Evolutionary conservation across 92 coral and sea anemone genomes (phyloP).

Genomic region (Porites lobata): DNA sequence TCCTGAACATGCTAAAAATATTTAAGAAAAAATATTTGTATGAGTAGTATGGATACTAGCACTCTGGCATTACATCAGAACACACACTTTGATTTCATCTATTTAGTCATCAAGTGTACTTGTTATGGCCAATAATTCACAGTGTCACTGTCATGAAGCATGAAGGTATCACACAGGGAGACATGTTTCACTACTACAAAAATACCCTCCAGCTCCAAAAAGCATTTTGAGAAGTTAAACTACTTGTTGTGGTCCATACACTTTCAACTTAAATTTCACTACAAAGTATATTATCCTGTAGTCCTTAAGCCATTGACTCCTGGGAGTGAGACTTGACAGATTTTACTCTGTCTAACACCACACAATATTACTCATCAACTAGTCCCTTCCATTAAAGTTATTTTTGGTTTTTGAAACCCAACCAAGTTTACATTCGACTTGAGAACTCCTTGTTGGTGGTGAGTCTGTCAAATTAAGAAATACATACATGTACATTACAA

Average conservation of each 20-base stretch:
- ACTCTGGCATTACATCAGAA: neutral
- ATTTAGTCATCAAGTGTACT: neutral
- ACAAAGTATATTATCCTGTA: neutral
- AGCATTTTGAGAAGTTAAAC: neutral
- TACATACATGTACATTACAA: neutral
- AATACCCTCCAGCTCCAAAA: neutral
- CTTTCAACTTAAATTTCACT: neutral
- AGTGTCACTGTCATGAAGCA: neutral
- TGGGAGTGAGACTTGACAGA: too few relatives aligned
- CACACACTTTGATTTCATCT: neutral
- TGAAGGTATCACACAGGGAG: neutral
- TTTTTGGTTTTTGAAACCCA: neutral
- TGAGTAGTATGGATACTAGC: neutral
- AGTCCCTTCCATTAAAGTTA: neutral
- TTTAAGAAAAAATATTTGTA: slow-evolving; percentile 1
- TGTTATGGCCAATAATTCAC: neutral
- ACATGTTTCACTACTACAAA: neutral
- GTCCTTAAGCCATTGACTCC: neutral
- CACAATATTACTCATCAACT: neutral
- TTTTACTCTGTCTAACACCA: neutral
- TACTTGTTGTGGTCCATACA: neutral
- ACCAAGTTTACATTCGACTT: neutral
- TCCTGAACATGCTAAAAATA: slow-evolving; percentile 7
- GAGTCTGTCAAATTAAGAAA: neutral
- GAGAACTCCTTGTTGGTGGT: neutral